A percentile compares a stretch with the other conserved stretches of the same genome.
These are phyloP conservation scores for Staurois parvus DNA, from an alignment of 2,797 vertebrate species.

Conservation along the genomic window DNA sequence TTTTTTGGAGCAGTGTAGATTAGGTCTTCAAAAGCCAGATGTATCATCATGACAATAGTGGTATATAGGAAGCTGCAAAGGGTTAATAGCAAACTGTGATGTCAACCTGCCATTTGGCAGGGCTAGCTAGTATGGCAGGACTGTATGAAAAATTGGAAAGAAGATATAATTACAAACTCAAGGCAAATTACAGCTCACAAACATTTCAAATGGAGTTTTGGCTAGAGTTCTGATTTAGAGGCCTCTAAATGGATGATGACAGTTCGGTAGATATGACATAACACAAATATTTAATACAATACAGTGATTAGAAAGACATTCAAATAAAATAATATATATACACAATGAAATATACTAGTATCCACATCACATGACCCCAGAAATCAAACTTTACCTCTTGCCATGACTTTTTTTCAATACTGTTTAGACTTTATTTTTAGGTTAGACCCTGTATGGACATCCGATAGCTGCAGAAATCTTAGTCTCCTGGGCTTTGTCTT, in stretches of 20 bases:
- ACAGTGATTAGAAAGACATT: background rate
- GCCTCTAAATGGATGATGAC: no score
- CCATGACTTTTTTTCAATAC: background rate
- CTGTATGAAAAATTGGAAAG: background rate
- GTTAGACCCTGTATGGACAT: constrained; percentile 27
- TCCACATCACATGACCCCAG: background rate
- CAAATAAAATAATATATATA: background rate
- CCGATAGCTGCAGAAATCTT: constrained; percentile 14
- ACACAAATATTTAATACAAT: background rate
- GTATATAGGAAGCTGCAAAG: no score
- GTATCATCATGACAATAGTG: no score
- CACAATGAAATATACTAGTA: background rate
- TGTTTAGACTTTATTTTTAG: constrained; percentile 2
- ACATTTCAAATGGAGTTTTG: no score
- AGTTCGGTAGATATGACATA: background rate
- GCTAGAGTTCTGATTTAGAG: no score
- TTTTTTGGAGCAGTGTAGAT: no score
- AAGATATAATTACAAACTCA: background rate
- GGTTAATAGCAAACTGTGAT: no score
- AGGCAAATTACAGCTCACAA: background rate
- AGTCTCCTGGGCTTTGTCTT: constrained; percentile 45
- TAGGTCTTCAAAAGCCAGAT: no score
- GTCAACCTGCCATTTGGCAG: background rate
- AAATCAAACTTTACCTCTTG: background rate
- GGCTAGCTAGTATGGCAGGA: background rate